Evolutionary conservation across 2,888 invertebrate genomes (phyloP).

Genomic region (Calameuta idolon): DNA sequence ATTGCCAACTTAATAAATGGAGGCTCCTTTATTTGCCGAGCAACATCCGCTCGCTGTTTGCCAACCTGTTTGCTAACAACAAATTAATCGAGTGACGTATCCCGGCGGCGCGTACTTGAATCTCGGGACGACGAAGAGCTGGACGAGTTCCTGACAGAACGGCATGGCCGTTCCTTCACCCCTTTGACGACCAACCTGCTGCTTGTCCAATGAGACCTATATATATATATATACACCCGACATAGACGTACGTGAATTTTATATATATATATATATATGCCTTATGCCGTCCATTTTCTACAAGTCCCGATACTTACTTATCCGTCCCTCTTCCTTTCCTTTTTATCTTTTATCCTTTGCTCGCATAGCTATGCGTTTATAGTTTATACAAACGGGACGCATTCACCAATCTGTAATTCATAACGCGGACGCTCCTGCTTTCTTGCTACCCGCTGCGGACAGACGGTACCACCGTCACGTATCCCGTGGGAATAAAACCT

Average conservation of each 20-base stretch:
- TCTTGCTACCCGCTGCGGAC: slow-evolving; percentile 49
- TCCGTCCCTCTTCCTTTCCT: slow-evolving; percentile 12
- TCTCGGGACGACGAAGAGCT: neutral
- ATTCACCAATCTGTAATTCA: slow-evolving; percentile 59
- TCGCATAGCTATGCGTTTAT: slow-evolving; percentile 8
- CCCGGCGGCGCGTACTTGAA: slow-evolving; percentile 20
- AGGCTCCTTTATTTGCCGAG: slow-evolving; percentile 61
- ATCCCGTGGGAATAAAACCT: slow-evolving; percentile 58
- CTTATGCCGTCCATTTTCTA: neutral
- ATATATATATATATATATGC: slow-evolving; percentile 10
- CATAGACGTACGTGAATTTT: neutral
- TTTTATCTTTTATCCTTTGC: slow-evolving; percentile 15
- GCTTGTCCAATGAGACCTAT: slow-evolving; percentile 16
- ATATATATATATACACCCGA: no score
- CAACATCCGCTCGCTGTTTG: slow-evolving; percentile 62
- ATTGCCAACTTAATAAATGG: slow-evolving; percentile 65
- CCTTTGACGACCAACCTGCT: slow-evolving; percentile 49
- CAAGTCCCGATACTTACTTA: slow-evolving; percentile 11
- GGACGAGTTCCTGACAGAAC: slow-evolving; percentile 4
- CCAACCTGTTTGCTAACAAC: slow-evolving; percentile 65
- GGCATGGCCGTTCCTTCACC: slow-evolving; percentile 50
- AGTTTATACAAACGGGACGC: slow-evolving; percentile 23
- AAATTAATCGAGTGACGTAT: slow-evolving; percentile 64
- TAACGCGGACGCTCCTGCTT: slow-evolving; percentile 50
- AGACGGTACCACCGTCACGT: slow-evolving; percentile 29